phyloP scores from a whole-genome alignment of 53 echinoderm and acorn worm genomes.

The Stichopus horrens region DNA sequence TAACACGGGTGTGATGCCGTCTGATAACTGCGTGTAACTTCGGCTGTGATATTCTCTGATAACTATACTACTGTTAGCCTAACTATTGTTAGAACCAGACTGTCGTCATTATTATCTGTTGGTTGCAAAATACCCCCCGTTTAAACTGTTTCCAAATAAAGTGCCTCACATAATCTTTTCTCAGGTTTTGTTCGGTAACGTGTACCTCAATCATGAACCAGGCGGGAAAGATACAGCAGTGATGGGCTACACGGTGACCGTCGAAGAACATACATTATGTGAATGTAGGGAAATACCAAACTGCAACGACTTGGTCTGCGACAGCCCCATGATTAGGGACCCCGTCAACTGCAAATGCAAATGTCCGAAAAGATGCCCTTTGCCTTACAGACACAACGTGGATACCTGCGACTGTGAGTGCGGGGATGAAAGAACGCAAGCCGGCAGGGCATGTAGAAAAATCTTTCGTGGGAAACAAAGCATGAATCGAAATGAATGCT shows the following conservation, averaged over 20 bases:
- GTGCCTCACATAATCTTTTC: background rate
- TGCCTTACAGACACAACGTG: slow-evolving; percentile 57
- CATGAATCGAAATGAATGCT: slow-evolving; percentile 30
- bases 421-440: slow-evolving; percentile 6
- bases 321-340: background rate
- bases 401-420: slow-evolving; percentile 75
- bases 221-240: background rate
- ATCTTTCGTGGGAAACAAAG: slow-evolving; percentile 36
- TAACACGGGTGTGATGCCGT: too few relatives aligned
- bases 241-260: background rate
- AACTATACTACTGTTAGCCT: too few relatives aligned
- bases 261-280: slow-evolving; percentile 34
- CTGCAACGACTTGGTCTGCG: background rate
- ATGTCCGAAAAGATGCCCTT: slow-evolving; percentile 69
- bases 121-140: too few relatives aligned
- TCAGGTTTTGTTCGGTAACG: background rate
- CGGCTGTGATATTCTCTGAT: too few relatives aligned
- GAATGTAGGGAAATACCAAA: background rate
- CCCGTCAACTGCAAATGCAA: slow-evolving; percentile 54
- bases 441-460: slow-evolving; percentile 48
- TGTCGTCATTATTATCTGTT: too few relatives aligned
- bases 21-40: too few relatives aligned
- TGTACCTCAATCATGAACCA: background rate
- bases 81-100: too few relatives aligned
- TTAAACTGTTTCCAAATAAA: background rate